Conservation (phyloP, 1,140 invertebrate genomes). For the Lucilia cuprina region DNA sequence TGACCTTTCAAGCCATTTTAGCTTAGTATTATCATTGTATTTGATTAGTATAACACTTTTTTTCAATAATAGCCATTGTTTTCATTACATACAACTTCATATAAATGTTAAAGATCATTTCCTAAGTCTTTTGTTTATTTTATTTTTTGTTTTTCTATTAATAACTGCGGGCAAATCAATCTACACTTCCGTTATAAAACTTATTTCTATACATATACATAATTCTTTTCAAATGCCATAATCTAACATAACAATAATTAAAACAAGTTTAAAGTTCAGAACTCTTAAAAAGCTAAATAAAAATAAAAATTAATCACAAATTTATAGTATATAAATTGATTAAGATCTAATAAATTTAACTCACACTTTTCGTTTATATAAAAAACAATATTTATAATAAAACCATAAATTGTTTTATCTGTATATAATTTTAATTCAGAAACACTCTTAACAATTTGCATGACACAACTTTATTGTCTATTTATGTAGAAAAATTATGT, state of each 20-base stretch:
- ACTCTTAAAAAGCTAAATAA: not conserved
- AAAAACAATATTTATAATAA: not conserved
- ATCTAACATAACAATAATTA: not conserved
- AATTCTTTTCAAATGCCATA: not conserved
- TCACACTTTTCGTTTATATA: not conserved
- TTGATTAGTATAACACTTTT: no score
- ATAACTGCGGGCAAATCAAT: not conserved
- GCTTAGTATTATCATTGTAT: no score
- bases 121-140: not conserved
- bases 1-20: no score
- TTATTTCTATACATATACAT: not conserved
- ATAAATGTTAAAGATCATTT: not conserved
- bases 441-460: not conserved
- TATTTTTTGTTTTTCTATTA: not conserved
- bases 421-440: no score
- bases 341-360: not conserved
- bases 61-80: no score
- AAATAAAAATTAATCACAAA: not conserved
- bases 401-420: not conserved
- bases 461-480: constrained; percentile 17
- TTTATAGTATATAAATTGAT: not conserved
- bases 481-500: constrained; percentile 1
- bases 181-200: not conserved
- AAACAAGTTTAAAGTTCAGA: not conserved
- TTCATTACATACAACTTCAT: no score